A percentile compares a stretch with the other conserved stretches of the same genome.
phyloP scores from a whole-genome alignment of 2,888 invertebrate species.

The Linnaemya tessellans region DNA sequence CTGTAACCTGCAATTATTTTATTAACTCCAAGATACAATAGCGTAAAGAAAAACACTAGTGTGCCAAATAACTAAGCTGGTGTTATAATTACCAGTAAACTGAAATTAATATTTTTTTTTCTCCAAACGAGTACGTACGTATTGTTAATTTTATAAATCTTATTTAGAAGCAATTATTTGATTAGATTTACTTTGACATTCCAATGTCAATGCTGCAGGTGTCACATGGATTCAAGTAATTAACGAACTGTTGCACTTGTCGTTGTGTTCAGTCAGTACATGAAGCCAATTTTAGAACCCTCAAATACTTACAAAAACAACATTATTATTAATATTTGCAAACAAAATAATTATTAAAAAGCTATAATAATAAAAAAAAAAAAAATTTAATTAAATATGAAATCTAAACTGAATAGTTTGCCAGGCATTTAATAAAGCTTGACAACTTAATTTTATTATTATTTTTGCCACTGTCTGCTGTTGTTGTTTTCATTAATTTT shows the following conservation, averaged over 20 bases:
- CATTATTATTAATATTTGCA: conserved; percentile 31
- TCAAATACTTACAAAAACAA: conserved; percentile 32
- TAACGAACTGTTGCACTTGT: conserved; percentile 26
- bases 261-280: background rate
- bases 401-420: conserved; percentile 56
- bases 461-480: background rate
- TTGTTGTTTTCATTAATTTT: conserved; percentile 12
- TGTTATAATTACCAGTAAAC: conserved; percentile 57
- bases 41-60: conserved; percentile 26
- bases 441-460: conserved; percentile 69
- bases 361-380: conserved; percentile 15
- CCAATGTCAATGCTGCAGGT: conserved; percentile 72
- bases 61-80: conserved; percentile 4
- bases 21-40: conserved; percentile 4
- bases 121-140: background rate
- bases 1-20: conserved; percentile 15
- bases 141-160: conserved; percentile 54
- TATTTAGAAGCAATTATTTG: conserved; percentile 54
- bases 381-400: conserved; percentile 60
- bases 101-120: conserved; percentile 26
- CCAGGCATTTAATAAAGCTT: conserved; percentile 65
- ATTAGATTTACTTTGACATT: conserved; percentile 70
- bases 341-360: conserved; percentile 23
- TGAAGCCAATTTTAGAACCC: conserved; percentile 19
- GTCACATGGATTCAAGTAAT: conserved; percentile 62